Percentiles rank a stretch among this genome's conserved stretches.
These are phyloP conservation scores for Arion vulgaris DNA, from an alignment of 1,140 invertebrate species.

Conservation along the genomic window DNA sequence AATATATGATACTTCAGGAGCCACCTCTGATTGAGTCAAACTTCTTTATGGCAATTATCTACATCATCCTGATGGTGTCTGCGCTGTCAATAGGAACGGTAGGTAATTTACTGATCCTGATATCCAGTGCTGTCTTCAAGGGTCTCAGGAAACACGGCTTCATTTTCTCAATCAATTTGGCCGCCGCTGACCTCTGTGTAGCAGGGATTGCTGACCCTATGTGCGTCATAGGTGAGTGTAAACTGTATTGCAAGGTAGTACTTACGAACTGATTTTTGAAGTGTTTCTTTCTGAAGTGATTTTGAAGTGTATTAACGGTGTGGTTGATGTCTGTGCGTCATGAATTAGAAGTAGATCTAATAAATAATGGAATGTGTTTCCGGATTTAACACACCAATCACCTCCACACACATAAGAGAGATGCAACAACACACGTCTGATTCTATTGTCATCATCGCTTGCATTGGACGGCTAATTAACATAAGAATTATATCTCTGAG, in stretches of 20 bases:
- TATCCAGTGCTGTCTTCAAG: conserved; percentile 41
- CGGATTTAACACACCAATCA: too few relatives aligned
- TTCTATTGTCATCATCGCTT: too few relatives aligned
- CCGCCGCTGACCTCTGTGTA: conserved; percentile 66
- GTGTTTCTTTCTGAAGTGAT: too few relatives aligned
- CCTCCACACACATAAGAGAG: too few relatives aligned
- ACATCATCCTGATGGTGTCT: conserved; percentile 47
- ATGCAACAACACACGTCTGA: too few relatives aligned
- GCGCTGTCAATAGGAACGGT: conserved; percentile 53
- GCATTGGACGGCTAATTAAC: too few relatives aligned
- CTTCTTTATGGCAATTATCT: conserved; percentile 51
- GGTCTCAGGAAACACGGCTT: conserved; percentile 57
- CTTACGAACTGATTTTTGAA: neutral
- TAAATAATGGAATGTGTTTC: too few relatives aligned
- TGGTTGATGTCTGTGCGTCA: too few relatives aligned
- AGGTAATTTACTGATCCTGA: conserved; percentile 59
- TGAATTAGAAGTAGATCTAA: too few relatives aligned
- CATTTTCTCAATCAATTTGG: conserved; percentile 67
- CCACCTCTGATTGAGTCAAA: conserved; percentile 50
- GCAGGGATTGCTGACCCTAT: conserved; percentile 65
- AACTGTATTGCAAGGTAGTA: too few relatives aligned
- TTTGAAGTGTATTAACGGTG: too few relatives aligned
- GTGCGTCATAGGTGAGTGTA: conserved; percentile 66
- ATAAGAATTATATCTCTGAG: too few relatives aligned
- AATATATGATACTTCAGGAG: conserved; percentile 1